Conservation (phyloP, 2,888 invertebrate genomes). For the Nomada ruficornis region DNA sequence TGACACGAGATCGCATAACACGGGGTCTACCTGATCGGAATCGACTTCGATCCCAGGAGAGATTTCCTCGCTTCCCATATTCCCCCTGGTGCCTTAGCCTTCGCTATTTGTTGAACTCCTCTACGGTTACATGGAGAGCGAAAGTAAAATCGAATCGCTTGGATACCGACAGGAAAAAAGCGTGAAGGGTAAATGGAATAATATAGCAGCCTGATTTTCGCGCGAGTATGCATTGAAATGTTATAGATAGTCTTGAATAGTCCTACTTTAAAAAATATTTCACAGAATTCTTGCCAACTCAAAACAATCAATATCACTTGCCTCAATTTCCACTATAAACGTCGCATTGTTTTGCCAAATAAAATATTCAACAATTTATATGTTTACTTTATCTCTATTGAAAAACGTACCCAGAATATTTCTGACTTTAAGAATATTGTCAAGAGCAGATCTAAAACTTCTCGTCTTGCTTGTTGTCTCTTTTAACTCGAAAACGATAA, state of each 20-base stretch:
- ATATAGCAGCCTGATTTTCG: conserved; percentile 18
- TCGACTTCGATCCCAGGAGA: conserved; percentile 56
- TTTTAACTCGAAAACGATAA: not conserved
- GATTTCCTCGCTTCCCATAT: conserved; percentile 59
- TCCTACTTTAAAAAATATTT: no score
- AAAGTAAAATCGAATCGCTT: conserved; percentile 44
- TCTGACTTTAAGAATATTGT: no score
- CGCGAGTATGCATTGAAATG: not conserved
- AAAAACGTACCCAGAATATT: no score
- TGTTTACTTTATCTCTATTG: no score
- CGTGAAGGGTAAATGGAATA: conserved; percentile 38
- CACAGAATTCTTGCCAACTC: no score
- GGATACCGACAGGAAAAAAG: conserved; percentile 13
- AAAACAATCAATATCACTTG: no score
- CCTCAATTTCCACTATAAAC: not conserved
- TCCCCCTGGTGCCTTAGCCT: conserved; percentile 29
- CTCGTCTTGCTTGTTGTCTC: no score
- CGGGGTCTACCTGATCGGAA: conserved; percentile 71
- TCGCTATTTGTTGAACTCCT: conserved; percentile 38
- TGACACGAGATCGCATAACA: conserved; percentile 47
- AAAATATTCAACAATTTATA: no score
- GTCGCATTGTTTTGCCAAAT: no score
- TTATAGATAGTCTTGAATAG: conserved; percentile 8
- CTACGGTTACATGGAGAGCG: conserved; percentile 8
- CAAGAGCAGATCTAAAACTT: no score